Base-by-base conservation (phyloP, 2,113 vertebrate species). In the Cheilinus undulatus region DNA sequence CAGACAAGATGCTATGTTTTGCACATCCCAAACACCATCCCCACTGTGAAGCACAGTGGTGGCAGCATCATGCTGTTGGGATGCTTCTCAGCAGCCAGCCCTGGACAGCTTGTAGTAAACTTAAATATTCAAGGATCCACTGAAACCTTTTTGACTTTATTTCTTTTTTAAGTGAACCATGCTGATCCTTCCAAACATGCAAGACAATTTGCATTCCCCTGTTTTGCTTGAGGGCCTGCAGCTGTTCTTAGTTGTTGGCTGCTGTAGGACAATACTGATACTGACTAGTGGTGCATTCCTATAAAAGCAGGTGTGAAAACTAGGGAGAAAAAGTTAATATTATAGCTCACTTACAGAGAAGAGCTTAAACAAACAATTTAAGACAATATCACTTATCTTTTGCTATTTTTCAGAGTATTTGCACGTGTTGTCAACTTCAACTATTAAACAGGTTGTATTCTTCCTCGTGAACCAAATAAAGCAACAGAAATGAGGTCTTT, bases 401-500 rank as follows among this genome's bases (percentile, higher is more conserved):
- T 20, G 53, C 32, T 76, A 74, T 54, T 50, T 73, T 71, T 32
- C 30, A 72, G 69, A 74, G 71, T 62, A 26, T 3, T 27, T 7
- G 63, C 40, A n/a, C 30, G 0, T 32, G 14, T 73, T 88, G 81
- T 86, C 87, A 89, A 86, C 94, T 93, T 86, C 91, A 89, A 73
- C 84, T 88, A 91, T 87, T 85, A 87, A 93, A 92, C 91, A 45
- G 20, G 60, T 83, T 48, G 34, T 28, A 50, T 69, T 65, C 22
- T 36, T 34, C 84, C 56, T 82, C 46, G 52, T 74, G 90, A 92
- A 93, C 91, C 91, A 79, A 88, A 89, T 81, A 82, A 91, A 80
- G 82, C 83, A 73, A 45, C 74, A 74, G 92, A 94, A 95, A 95
- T 95, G 60, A 92, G 89, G 89, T 95, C 91, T 78, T 76, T 89